Evolutionary conservation across 2,797 vertebrate genomes (phyloP).

Genomic region (Spheniscus humboldti): DNA sequence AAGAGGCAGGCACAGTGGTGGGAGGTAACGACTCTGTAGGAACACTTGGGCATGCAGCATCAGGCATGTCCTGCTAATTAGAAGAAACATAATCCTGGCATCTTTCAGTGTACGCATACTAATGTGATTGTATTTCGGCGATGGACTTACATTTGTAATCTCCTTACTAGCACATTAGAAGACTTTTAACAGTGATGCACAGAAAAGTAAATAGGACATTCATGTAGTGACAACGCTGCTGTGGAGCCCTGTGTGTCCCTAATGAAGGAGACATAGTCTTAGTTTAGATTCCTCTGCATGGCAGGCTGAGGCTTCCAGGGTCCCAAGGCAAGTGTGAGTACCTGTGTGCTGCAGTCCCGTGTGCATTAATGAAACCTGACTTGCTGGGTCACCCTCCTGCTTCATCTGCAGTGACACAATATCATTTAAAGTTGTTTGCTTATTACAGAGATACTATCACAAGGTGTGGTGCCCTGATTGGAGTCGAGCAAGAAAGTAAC

Average conservation of each 20-base stretch:
- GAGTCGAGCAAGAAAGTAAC: conserved; percentile 20
- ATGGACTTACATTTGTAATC: neutral
- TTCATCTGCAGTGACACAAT: neutral
- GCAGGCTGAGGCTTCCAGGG: neutral
- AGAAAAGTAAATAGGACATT: neutral
- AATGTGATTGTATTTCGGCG: neutral
- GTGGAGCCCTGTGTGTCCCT: neutral
- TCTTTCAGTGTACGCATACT: neutral
- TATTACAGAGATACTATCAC: conserved; percentile 30
- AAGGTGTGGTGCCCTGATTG: conserved; percentile 16
- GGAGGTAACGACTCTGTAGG: neutral
- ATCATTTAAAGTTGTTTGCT: neutral
- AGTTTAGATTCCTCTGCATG: accelerated
- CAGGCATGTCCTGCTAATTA: accelerated
- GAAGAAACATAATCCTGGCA: neutral
- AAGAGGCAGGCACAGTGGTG: neutral
- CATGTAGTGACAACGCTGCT: accelerated
- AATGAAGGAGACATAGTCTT: neutral
- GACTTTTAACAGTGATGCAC: neutral
- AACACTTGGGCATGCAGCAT: neutral
- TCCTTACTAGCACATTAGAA: neutral
- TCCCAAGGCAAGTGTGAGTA: neutral
- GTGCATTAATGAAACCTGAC: neutral
- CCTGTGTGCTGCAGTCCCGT: neutral
- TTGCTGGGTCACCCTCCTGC: neutral